Conservation (phyloP, 1,140 invertebrate species). For the Lucilia sericata region DNA sequence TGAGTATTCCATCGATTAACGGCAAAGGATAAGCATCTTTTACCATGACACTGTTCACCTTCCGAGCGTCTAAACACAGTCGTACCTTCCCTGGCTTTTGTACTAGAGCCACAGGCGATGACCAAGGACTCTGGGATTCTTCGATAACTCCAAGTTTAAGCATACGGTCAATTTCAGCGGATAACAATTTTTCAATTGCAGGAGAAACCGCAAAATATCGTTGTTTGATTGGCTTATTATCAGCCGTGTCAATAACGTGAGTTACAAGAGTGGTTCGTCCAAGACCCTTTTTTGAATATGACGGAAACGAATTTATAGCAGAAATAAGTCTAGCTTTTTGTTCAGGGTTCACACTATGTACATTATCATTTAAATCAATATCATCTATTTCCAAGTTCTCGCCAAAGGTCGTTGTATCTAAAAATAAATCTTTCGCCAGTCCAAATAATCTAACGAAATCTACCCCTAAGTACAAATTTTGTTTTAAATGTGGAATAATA, state of each 20-base stretch:
- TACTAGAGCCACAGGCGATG: background rate
- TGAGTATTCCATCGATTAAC: constrained; percentile 27
- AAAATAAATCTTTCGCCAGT: background rate
- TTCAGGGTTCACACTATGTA: background rate
- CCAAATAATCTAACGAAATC: background rate
- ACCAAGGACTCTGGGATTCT: constrained; percentile 17
- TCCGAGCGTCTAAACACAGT: constrained; percentile 6
- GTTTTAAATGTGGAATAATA: too few relatives aligned
- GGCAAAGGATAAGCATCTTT: background rate
- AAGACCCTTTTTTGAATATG: constrained; percentile 10
- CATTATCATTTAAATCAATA: background rate
- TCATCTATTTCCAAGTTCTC: background rate
- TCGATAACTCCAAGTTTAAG: background rate
- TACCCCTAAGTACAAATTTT: too few relatives aligned
- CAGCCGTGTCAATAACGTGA: background rate
- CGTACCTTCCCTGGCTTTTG: background rate
- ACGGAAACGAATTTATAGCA: background rate
- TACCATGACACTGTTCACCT: background rate
- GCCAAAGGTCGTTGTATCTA: background rate
- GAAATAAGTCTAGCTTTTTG: background rate
- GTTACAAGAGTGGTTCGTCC: background rate
- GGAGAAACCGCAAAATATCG: constrained; percentile 2
- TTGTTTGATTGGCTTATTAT: constrained; percentile 14
- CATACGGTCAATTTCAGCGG: constrained; percentile 7
- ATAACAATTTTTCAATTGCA: constrained; percentile 14